Evolutionary conservation across 2,797 vertebrate species (phyloP).

Genomic region (Danionella dracula): DNA sequence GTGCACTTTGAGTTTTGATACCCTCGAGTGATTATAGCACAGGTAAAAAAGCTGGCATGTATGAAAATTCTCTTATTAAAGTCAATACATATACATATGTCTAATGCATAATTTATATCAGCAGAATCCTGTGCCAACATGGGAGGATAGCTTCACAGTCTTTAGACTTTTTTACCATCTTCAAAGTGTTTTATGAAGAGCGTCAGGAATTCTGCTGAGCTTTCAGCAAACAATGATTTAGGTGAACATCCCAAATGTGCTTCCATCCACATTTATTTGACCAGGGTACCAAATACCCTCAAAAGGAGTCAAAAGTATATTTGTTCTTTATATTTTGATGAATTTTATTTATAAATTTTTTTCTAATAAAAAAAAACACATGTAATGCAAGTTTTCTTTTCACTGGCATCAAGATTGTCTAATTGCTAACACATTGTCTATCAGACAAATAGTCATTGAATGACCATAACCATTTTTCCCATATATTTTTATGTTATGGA

Average conservation of each 20-base stretch:
- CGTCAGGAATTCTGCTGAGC: slow-evolving; percentile 36
- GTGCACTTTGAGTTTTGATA: slow-evolving; percentile 49
- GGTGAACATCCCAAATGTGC: slow-evolving; percentile 26
- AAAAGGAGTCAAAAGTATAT: background rate
- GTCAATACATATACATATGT: slow-evolving; percentile 75
- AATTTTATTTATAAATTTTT: background rate
- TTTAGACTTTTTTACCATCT: slow-evolving; percentile 55
- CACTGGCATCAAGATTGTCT: too few species aligned
- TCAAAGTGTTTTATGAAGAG: slow-evolving; percentile 63
- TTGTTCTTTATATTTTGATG: background rate
- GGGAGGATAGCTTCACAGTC: slow-evolving; percentile 63
- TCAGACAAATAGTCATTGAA: too few species aligned
- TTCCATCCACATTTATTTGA: slow-evolving; percentile 26
- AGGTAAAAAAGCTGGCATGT: slow-evolving; percentile 67
- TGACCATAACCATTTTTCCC: too few species aligned
- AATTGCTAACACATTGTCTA: too few species aligned
- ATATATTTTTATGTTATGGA: too few species aligned
- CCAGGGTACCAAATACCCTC: slow-evolving; percentile 29
- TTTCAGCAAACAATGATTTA: slow-evolving; percentile 34
- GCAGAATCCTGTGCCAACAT: slow-evolving; percentile 59
- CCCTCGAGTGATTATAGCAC: slow-evolving; percentile 66
- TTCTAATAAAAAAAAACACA: too few species aligned
- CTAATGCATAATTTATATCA: slow-evolving; percentile 77
- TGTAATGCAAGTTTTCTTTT: too few species aligned
- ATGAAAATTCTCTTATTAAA: slow-evolving; percentile 72